Percentiles rank a stretch among this genome's conserved stretches.
Evolutionary conservation across 2,888 invertebrate species (phyloP).

Genomic region (Apeira syringaria): DNA sequence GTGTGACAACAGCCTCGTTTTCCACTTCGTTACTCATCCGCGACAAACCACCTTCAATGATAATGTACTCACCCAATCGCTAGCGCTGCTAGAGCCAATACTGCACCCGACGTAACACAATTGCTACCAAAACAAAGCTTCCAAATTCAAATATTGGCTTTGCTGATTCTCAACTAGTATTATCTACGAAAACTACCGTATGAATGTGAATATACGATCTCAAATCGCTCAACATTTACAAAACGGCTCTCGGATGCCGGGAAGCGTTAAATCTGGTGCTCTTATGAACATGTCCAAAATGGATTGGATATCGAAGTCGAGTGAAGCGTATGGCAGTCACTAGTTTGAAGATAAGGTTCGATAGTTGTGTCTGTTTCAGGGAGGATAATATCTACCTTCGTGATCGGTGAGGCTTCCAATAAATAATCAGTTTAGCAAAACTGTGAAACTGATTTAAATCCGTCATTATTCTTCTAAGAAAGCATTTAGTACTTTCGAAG

Average conservation of each 20-base stretch:
- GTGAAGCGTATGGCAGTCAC: conserved; percentile 8
- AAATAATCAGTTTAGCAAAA: too few relatives aligned
- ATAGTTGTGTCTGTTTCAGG: too few relatives aligned
- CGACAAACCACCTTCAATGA: background rate
- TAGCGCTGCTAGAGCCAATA: conserved; percentile 19
- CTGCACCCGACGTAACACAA: conserved; percentile 31
- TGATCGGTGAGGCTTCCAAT: too few relatives aligned
- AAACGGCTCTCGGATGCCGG: conserved; percentile 3
- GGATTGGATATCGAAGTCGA: conserved; percentile 19
- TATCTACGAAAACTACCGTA: conserved; percentile 7
- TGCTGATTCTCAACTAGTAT: conserved; percentile 23
- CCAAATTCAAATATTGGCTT: conserved; percentile 43
- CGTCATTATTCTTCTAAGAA: too few relatives aligned
- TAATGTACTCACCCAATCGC: conserved; percentile 11
- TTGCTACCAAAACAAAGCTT: conserved; percentile 38
- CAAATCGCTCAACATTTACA: conserved; percentile 1
- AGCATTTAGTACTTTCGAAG: too few relatives aligned
- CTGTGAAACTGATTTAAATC: too few relatives aligned
- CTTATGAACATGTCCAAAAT: conserved; percentile 9
- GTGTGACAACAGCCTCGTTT: too few relatives aligned
- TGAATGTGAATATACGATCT: background rate
- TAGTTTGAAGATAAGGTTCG: background rate
- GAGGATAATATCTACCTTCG: too few relatives aligned
- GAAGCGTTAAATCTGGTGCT: conserved; percentile 12
- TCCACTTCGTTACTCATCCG: background rate